Evolutionary conservation across 2,113 vertebrate species (phyloP).

Genomic region (Tichodroma muraria): DNA sequence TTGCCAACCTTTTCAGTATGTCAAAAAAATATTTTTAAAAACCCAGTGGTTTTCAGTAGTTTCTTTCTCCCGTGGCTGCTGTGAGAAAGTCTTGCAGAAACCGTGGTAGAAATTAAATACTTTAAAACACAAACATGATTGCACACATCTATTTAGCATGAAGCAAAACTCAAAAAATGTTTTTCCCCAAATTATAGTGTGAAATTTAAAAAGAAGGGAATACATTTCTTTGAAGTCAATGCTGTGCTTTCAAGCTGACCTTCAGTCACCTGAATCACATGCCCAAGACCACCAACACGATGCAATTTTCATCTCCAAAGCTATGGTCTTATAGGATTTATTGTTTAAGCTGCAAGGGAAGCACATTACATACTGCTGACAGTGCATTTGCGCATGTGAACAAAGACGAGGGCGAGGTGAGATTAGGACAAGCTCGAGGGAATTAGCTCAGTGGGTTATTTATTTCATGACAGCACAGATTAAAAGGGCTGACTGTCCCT

Average conservation of each 20-base stretch:
- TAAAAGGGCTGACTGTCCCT: conserved; percentile 34
- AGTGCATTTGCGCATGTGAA: neutral
- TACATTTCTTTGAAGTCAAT: neutral
- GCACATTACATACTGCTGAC: neutral
- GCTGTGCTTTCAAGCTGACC: neutral
- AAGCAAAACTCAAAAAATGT: neutral
- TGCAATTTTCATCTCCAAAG: neutral
- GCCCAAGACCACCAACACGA: neutral
- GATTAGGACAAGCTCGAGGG: conserved; percentile 35
- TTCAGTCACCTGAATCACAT: neutral
- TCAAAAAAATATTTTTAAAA: neutral
- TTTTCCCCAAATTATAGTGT: neutral
- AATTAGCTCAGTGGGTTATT: conserved; percentile 62
- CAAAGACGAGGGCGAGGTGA: conserved; percentile 39
- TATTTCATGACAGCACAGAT: conserved; percentile 44
- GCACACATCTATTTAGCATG: neutral
- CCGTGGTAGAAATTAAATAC: neutral
- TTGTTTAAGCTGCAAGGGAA: neutral
- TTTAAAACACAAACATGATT: neutral
- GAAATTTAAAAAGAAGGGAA: neutral
- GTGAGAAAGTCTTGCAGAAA: neutral
- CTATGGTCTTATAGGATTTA: conserved; percentile 26
- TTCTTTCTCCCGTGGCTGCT: neutral
- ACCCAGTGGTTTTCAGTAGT: neutral
- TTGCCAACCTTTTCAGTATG: neutral